Percentiles rank a stretch among this genome's conserved stretches.
phyloP scores from a whole-genome alignment of 2,113 vertebrate genomes.

The Cyphomyrus discorhynchus region DNA sequence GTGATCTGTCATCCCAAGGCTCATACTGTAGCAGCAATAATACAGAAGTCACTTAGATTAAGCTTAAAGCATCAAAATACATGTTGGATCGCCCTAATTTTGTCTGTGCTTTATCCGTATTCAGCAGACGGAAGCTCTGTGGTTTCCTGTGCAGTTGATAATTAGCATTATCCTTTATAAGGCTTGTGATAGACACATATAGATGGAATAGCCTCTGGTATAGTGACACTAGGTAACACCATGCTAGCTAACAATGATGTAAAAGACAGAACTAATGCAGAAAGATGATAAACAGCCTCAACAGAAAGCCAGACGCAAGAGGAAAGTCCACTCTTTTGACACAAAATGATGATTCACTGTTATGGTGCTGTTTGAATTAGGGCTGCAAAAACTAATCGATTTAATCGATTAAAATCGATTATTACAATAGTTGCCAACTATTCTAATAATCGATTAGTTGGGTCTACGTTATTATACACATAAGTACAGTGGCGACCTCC shows the following conservation, averaged over 20 bases:
- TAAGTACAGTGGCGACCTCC: too few relatives aligned
- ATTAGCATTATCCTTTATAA: neutral
- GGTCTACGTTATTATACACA: too few relatives aligned
- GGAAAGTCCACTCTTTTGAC: neutral
- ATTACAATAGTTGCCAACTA: too few relatives aligned
- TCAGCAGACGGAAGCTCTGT: neutral
- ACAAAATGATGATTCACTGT: neutral
- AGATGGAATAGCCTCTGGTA: neutral
- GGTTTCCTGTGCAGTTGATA: neutral
- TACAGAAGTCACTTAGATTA: neutral
- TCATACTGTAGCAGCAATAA: neutral
- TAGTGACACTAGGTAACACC: neutral
- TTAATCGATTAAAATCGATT: too few relatives aligned
- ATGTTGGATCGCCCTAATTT: neutral
- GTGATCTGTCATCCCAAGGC: neutral
- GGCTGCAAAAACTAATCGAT: too few relatives aligned
- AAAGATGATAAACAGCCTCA: neutral
- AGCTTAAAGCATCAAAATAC: neutral
- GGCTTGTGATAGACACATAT: neutral
- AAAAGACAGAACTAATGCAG: neutral
- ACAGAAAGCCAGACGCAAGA: neutral
- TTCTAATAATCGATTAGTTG: too few relatives aligned
- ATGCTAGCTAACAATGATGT: neutral
- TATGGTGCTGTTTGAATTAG: neutral
- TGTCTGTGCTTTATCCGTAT: neutral